phyloP scores from a whole-genome alignment of 1,140 invertebrate genomes.

The Oscheius sp. region DNA sequence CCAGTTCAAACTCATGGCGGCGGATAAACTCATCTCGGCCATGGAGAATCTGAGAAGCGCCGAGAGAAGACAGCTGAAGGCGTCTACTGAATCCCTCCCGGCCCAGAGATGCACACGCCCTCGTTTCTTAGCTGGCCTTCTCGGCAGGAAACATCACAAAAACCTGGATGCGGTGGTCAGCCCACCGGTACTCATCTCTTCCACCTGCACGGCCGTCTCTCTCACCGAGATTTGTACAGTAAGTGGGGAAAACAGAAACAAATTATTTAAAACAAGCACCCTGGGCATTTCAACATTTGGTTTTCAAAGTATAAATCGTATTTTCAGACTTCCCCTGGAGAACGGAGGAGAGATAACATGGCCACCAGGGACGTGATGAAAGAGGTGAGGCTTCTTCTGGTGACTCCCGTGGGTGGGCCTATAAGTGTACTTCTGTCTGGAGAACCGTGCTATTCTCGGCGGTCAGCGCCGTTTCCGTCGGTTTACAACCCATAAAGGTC shows the following conservation, averaged over 20 bases:
- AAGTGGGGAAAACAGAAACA: not conserved
- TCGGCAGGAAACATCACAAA: not conserved
- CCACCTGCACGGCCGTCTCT: slow-evolving; percentile 16
- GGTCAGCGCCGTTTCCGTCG: no score
- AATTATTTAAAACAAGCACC: not conserved
- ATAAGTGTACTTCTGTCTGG: no score
- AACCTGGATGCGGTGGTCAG: slow-evolving; percentile 13
- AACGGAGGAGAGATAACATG: not conserved
- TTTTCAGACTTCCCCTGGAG: not conserved
- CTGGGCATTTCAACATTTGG: not conserved
- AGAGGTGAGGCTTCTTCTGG: no score
- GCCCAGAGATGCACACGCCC: slow-evolving; percentile 10
- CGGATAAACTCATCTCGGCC: slow-evolving; percentile 21
- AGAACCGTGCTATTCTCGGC: no score
- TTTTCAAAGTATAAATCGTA: not conserved
- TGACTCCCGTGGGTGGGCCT: no score
- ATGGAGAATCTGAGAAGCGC: slow-evolving; percentile 33
- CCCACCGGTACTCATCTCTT: slow-evolving; percentile 20
- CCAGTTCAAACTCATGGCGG: slow-evolving; percentile 35
- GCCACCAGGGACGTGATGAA: slow-evolving; percentile 3
- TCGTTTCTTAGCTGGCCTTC: not conserved
- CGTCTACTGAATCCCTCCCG: slow-evolving; percentile 21
- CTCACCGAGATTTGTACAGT: slow-evolving; percentile 16
- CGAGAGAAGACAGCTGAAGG: slow-evolving; percentile 6
- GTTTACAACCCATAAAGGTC: no score